Evolutionary conservation across 2,888 invertebrate species (phyloP).

Genomic region (Pycnomerus fuliginosus): DNA sequence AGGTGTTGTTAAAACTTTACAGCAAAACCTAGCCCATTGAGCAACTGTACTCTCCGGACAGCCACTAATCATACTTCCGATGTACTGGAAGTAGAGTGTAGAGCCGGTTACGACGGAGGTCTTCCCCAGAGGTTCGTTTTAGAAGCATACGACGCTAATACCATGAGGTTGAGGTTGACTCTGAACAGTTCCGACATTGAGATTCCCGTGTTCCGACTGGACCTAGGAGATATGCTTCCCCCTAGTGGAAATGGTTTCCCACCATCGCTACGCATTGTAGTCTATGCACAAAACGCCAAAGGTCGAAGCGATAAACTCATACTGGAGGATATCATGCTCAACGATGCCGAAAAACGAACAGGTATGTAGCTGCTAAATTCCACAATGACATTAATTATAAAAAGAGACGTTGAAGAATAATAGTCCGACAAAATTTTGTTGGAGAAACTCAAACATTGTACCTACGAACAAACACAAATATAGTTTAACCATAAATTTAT

Average conservation of each 20-base stretch:
- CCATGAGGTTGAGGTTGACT: slow-evolving; percentile 70
- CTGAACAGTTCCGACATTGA: slow-evolving; percentile 62
- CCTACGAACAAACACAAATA: too few relatives aligned
- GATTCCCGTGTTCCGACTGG: slow-evolving; percentile 63
- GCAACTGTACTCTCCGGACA: slow-evolving; percentile 81
- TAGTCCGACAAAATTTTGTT: too few relatives aligned
- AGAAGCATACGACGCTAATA: slow-evolving; percentile 77
- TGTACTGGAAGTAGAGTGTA: slow-evolving; percentile 77
- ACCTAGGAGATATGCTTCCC: slow-evolving; percentile 64
- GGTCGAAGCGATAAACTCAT: slow-evolving; percentile 80
- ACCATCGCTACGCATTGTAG: slow-evolving; percentile 72
- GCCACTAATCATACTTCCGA: slow-evolving; percentile 61
- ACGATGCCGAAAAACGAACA: slow-evolving; percentile 82
- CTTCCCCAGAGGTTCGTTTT: slow-evolving; percentile 81
- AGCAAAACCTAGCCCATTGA: slow-evolving; percentile 79
- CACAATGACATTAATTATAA: too few relatives aligned
- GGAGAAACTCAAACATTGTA: too few relatives aligned
- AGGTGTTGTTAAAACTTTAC: slow-evolving; percentile 34
- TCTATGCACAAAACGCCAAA: slow-evolving; percentile 82
- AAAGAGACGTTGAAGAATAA: too few relatives aligned
- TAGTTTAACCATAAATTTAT: too few relatives aligned
- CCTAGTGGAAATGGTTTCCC: slow-evolving; percentile 49
- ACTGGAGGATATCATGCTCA: slow-evolving; percentile 82
- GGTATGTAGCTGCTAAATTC: too few relatives aligned
- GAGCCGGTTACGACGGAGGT: slow-evolving; percentile 87